Percentiles rank a stretch among this genome's conserved stretches.
phyloP scores from a whole-genome alignment of 2,797 vertebrate species.

The Clarias pachynema region DNA sequence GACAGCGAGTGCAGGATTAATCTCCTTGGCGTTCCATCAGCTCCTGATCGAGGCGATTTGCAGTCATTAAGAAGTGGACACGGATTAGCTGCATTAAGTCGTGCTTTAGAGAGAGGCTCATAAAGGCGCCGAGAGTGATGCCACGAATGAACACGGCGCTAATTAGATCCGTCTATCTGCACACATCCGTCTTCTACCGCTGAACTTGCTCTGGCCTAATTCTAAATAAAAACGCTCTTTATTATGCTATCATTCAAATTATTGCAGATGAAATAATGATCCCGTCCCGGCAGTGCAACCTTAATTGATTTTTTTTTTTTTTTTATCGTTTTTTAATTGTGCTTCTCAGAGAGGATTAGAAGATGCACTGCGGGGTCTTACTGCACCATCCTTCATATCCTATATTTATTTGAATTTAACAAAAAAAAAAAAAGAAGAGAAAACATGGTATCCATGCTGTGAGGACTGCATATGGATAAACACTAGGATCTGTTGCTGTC shows the following conservation, averaged over 20 bases:
- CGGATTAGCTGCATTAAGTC: slow-evolving; percentile 58
- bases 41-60: slow-evolving; percentile 55
- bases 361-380: not conserved
- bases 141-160: slow-evolving; percentile 53
- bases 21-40: slow-evolving; percentile 62
- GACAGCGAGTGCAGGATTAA: slow-evolving; percentile 45
- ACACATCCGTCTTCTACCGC: slow-evolving; percentile 69
- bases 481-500: slow-evolving; percentile 10
- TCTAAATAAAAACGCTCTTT: slow-evolving; percentile 79
- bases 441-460: not conserved
- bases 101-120: slow-evolving; percentile 44
- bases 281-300: slow-evolving; percentile 70
- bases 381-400: slow-evolving; percentile 26
- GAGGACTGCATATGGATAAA: slow-evolving; percentile 8
- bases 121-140: slow-evolving; percentile 41
- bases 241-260: slow-evolving; percentile 79
- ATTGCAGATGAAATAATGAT: slow-evolving; percentile 78
- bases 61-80: slow-evolving; percentile 61
- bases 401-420: not conserved
- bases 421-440: no score
- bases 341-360: slow-evolving; percentile 41
- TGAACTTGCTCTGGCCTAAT: slow-evolving; percentile 59
- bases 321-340: slow-evolving; percentile 48
- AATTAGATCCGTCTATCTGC: slow-evolving; percentile 77
- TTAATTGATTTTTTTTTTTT: slow-evolving; percentile 69